Conservation (phyloP, 1,140 invertebrate species). For the Plodia interpunctella region DNA sequence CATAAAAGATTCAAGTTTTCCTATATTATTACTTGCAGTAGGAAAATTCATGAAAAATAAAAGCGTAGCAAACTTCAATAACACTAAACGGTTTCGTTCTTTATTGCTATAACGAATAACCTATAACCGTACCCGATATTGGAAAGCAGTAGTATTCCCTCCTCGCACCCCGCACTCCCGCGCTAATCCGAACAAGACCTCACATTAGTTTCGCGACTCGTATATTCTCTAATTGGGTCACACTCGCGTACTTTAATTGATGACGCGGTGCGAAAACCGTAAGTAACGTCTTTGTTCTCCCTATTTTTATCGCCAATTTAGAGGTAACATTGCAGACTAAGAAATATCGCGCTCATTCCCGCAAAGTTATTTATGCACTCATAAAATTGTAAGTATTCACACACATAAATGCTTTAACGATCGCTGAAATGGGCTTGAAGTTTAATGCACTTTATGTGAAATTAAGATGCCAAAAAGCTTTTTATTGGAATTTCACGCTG, state of each 20-base stretch:
- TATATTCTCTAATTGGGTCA: conserved; percentile 62
- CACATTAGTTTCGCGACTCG: conserved; percentile 52
- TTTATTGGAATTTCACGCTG: conserved; percentile 11
- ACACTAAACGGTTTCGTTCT: too few relatives aligned
- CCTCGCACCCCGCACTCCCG: conserved; percentile 18
- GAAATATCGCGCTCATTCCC: conserved; percentile 4
- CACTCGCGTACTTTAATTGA: conserved; percentile 54
- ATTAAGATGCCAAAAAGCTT: conserved; percentile 7
- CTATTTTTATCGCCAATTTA: conserved; percentile 1
- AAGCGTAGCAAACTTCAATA: too few relatives aligned
- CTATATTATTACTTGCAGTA: too few relatives aligned
- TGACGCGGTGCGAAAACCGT: conserved; percentile 40
- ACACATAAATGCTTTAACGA: conserved; percentile 6
- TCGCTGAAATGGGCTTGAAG: conserved; percentile 9
- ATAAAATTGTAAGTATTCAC: conserved; percentile 4
- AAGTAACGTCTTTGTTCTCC: conserved; percentile 3
- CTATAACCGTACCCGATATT: conserved; percentile 29
- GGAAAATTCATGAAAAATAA: too few relatives aligned
- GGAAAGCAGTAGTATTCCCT: conserved; percentile 26
- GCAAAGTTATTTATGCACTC: conserved; percentile 4
- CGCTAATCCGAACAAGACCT: conserved; percentile 51
- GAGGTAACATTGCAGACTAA: conserved; percentile 1
- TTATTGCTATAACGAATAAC: too few relatives aligned
- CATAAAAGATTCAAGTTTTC: too few relatives aligned
- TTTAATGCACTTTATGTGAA: conserved; percentile 6